These are phyloP conservation scores for Salmo trutta DNA, from an alignment of 2,797 vertebrate genomes.

Conservation along the genomic window DNA sequence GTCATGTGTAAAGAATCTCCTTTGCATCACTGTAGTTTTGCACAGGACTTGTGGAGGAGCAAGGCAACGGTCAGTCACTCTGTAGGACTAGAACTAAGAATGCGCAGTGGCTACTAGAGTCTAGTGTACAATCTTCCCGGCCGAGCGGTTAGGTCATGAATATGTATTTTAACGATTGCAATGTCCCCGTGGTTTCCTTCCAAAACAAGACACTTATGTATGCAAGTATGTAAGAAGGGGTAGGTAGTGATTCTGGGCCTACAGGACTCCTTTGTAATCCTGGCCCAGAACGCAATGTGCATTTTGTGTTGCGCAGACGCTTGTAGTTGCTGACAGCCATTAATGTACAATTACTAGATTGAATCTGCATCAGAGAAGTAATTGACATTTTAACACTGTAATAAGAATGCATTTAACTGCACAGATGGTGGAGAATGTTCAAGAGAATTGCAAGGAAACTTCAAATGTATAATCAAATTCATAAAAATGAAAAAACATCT, in stretches of 20 bases:
- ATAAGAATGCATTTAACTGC: not conserved
- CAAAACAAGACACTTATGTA: constrained; percentile 69
- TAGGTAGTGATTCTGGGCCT: constrained; percentile 47
- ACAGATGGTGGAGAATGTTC: not conserved
- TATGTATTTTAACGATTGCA: constrained; percentile 52
- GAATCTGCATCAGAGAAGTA: too few relatives aligned
- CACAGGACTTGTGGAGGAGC: not conserved
- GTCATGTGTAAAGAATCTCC: constrained; percentile 54
- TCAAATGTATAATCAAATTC: not conserved
- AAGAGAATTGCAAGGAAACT: not conserved
- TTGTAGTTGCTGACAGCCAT: constrained; percentile 29
- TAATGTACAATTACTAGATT: too few relatives aligned
- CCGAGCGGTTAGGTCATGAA: constrained; percentile 20
- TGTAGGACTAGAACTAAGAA: not conserved
- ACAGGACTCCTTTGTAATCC: constrained; percentile 38
- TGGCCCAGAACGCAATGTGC: constrained; percentile 52
- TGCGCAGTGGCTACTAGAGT: constrained; percentile 2
- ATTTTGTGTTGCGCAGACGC: constrained; percentile 36
- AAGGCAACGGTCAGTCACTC: constrained; percentile 6
- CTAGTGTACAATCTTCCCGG: constrained; percentile 59
- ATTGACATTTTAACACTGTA: not conserved
- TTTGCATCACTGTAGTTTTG: constrained; percentile 52
- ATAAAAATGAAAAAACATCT: not conserved
- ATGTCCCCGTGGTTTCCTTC: constrained; percentile 47
- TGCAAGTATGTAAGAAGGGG: constrained; percentile 19